These are phyloP conservation scores for Thripadectes ignobilis DNA, from an alignment of 2,797 vertebrate species.

Conservation along the genomic window DNA sequence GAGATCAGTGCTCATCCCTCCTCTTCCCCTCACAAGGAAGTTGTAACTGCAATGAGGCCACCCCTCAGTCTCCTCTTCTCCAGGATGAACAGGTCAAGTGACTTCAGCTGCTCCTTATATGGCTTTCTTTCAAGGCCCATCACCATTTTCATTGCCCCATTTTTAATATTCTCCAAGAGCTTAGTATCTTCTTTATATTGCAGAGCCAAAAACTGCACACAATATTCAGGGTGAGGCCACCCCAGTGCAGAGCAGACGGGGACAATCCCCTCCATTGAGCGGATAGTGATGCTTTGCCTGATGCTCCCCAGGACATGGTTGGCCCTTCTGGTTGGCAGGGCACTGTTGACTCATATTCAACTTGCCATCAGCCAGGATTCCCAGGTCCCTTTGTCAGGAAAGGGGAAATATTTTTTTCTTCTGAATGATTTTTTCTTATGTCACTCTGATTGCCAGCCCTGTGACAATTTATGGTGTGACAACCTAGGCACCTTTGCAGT, in stretches of 20 bases:
- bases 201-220: not conserved
- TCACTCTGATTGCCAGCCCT: not conserved
- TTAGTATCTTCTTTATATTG: not conserved
- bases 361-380: not conserved
- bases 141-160: not conserved
- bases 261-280: not conserved
- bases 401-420: not conserved
- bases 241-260: not conserved
- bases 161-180: not conserved
- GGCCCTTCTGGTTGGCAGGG: not conserved
- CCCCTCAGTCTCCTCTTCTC: not conserved
- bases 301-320: not conserved
- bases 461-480: not conserved
- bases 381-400: not conserved
- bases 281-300: not conserved
- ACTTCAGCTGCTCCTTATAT: not conserved
- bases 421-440: not conserved
- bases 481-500: not conserved
- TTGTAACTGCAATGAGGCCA: not conserved
- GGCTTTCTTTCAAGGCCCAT: not conserved
- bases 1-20: not conserved
- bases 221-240: not conserved
- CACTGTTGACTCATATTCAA: not conserved
- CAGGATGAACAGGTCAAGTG: not conserved
- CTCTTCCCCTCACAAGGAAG: not conserved